Conservation (phyloP, 2,113 vertebrate species). For the Hucho hucho region DNA sequence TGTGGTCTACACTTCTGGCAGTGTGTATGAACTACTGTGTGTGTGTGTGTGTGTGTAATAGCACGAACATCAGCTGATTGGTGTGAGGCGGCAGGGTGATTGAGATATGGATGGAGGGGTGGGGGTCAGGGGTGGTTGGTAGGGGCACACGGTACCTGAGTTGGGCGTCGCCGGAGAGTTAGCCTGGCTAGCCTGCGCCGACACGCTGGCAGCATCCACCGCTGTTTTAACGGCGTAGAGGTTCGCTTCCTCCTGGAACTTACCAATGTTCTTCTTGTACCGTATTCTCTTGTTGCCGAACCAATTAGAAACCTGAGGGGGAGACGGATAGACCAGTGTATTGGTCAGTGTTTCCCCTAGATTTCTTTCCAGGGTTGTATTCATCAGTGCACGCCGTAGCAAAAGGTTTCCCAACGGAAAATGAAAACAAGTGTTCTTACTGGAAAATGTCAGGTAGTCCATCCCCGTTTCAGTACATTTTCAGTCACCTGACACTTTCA, state of each 20-base stretch:
- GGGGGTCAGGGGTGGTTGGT: constrained; percentile 14
- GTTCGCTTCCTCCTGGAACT: constrained; percentile 89
- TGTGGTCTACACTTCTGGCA: neutral
- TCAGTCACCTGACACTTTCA: no score
- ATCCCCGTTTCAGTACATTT: no score
- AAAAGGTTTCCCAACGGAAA: no score
- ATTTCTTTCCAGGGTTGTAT: no score
- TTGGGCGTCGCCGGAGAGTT: constrained; percentile 83
- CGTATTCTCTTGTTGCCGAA: constrained; percentile 92
- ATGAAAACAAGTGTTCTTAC: no score
- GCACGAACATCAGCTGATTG: neutral
- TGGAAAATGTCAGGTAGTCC: no score
- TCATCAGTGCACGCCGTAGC: no score
- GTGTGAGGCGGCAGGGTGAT: neutral
- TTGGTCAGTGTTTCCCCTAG: no score
- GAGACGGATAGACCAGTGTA: constrained; percentile 1
- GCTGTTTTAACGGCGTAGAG: constrained; percentile 85
- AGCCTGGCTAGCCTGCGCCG: constrained; percentile 81
- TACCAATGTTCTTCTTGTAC: constrained; percentile 91
- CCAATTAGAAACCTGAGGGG: constrained; percentile 87
- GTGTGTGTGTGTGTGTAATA: neutral
- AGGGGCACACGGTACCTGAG: constrained; percentile 71
- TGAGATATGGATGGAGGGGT: neutral
- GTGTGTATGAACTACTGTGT: neutral
- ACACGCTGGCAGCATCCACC: constrained; percentile 78